Percentiles rank a stretch among this genome's conserved stretches.
phyloP scores from a whole-genome alignment of 2,113 vertebrate species.

The Jacana jacana region DNA sequence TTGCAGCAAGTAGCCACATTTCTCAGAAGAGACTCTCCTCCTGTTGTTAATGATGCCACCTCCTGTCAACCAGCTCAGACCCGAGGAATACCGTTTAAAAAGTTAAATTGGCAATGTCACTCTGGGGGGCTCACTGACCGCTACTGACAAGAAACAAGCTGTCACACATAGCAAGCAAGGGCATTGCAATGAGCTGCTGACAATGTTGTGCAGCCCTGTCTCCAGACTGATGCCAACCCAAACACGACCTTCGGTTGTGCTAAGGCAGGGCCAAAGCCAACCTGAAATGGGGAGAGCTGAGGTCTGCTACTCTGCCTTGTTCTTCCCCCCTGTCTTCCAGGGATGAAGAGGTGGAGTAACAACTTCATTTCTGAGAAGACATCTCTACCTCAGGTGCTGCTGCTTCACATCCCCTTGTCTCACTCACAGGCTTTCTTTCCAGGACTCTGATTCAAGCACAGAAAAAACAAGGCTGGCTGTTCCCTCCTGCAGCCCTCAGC shows the following conservation, averaged over 20 bases:
- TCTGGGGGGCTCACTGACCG: not conserved
- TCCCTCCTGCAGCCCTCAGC: not conserved
- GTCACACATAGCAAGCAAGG: accelerated
- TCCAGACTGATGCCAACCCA: not conserved
- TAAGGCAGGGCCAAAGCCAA: not conserved
- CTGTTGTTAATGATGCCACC: not conserved
- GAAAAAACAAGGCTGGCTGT: not conserved
- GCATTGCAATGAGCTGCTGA: not conserved
- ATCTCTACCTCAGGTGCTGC: not conserved
- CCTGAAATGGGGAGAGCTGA: accelerated
- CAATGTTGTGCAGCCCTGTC: not conserved
- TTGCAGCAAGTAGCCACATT: not conserved
- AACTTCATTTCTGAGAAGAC: not conserved
- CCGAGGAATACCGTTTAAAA: not conserved
- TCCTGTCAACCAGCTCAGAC: not conserved
- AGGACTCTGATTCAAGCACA: not conserved
- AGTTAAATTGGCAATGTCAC: not conserved
- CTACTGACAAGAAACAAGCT: not conserved
- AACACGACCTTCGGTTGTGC: not conserved
- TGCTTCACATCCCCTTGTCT: accelerated
- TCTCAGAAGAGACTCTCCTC: not conserved
- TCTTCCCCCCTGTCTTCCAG: no score
- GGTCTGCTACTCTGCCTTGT: not conserved
- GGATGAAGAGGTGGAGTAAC: not conserved
- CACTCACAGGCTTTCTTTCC: not conserved